Conservation (phyloP, 2,113 vertebrate species). For the Andinoacara biseriatus region DNA sequence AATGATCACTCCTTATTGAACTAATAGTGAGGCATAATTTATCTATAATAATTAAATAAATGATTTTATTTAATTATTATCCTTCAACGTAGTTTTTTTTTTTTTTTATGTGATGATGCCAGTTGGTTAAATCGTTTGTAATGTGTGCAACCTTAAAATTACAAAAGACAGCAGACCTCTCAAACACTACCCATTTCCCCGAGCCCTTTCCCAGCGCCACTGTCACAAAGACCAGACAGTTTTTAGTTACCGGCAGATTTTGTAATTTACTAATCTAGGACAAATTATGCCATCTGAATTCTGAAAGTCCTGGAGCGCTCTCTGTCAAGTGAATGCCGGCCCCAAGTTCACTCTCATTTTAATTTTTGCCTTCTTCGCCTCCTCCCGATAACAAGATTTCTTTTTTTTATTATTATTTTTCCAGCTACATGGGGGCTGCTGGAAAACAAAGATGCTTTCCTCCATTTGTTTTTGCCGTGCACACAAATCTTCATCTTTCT, state of each 20-base stretch:
- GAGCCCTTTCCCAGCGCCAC: neutral
- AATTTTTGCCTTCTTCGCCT: too few relatives aligned
- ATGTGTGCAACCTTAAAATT: neutral
- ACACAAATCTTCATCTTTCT: neutral
- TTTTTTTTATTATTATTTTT: too few relatives aligned
- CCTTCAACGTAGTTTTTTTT: too few relatives aligned
- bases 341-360: neutral
- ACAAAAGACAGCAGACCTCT: neutral
- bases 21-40: neutral
- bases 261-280: too few relatives aligned
- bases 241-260: neutral
- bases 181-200: neutral
- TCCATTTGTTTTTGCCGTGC: neutral
- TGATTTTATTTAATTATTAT: too few relatives aligned
- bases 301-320: too few relatives aligned
- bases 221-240: neutral
- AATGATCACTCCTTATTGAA: too few relatives aligned
- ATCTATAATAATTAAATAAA: too few relatives aligned
- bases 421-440: too few relatives aligned
- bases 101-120: too few relatives aligned
- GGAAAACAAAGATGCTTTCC: neutral
- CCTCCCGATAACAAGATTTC: rapidly evolving
- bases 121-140: neutral
- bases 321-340: neutral
- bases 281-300: too few relatives aligned